Evolutionary conservation across 2,797 vertebrate species (phyloP), one percentile per base, ranked within the genome.

Genomic region (Spinus olivaceus): DNA sequence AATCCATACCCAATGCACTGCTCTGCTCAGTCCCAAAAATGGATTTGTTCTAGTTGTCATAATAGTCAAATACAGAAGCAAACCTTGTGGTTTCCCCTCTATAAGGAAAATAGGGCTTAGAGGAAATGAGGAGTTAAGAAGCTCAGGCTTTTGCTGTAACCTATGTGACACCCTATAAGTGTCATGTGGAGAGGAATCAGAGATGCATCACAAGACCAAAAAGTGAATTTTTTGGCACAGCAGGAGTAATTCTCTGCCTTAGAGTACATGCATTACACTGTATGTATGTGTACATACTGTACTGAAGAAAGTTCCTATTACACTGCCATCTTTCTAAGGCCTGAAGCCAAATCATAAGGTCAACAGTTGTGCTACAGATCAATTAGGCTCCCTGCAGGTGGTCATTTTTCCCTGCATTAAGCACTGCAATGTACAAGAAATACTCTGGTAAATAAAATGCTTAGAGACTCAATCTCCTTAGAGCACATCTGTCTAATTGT

Each of bases 111-210:
- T 2, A 74, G 3, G 3, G 2, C 28, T 30, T 30, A 77, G 49
- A 78, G 32, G 14, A 73, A 21, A n/a, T 33, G 1, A 42, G 23
- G 33, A 42, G 22, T 14, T 23, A 37, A 71, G 25, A 25, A 83
- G 27, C 19, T 81, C 14, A 4, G 4, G 37, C 32, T 59, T 83
- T 72, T 72, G 11, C 54, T 69, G 24, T 39, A 35, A 41, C 10
- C 10, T 54, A 1, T 3, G 15, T 44, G 50, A 71, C 15, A 53
- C 0, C 0, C 17, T n/a, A 21, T 1, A n/a, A 15, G 13, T 42
- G 5, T 10, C 72, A 83, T 11, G 22, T 32, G 8, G 12, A 63
- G 13, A 72, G 3, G n/a, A 92, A 81, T 67, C 37, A 82, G 59
- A 78, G 37, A 49, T 13, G 24, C 12, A 47, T 7, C 41, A 60